Conservation (phyloP, 2,888 invertebrate species). For the Acrobeloides nanus region DNA sequence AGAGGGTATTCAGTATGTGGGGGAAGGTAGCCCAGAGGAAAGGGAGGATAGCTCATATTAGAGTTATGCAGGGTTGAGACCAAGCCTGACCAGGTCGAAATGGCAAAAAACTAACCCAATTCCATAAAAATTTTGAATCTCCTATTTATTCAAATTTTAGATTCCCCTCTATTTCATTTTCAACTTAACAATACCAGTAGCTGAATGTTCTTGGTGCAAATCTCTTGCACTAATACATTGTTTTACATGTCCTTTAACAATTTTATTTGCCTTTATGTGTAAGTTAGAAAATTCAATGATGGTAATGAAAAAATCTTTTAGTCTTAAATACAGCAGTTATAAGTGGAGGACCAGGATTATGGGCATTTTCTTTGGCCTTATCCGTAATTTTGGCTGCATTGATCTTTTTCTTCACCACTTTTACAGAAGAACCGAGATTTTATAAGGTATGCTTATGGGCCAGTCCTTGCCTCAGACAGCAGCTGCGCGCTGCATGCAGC, state of each 20-base stretch:
- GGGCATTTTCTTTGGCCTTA: conserved; percentile 24
- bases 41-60: too few species aligned
- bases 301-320: conserved; percentile 9
- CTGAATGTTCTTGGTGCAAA: conserved; percentile 60
- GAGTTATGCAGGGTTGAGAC: too few species aligned
- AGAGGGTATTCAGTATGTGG: too few species aligned
- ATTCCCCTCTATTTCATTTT: conserved; percentile 59
- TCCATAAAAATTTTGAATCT: too few species aligned
- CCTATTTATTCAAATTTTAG: too few species aligned
- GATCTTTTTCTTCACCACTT: conserved; percentile 24
- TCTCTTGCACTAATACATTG: conserved; percentile 61
- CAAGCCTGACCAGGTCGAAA: too few species aligned
- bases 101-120: too few species aligned
- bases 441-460: conserved; percentile 26
- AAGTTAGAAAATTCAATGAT: conserved; percentile 10
- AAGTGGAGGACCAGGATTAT: conserved; percentile 20
- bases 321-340: conserved; percentile 3
- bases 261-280: conserved; percentile 36
- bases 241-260: conserved; percentile 55
- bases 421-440: conserved; percentile 25
- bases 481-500: too few species aligned
- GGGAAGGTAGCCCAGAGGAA: too few species aligned
- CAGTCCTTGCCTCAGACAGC: too few species aligned
- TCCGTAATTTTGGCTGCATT: conserved; percentile 20
- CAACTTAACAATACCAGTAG: conserved; percentile 61